A percentile compares a stretch with the other conserved stretches of the same genome.
Conservation (phyloP, 1,140 invertebrate species). For the roundworm (Caenorhabditis elegans) region DNA sequence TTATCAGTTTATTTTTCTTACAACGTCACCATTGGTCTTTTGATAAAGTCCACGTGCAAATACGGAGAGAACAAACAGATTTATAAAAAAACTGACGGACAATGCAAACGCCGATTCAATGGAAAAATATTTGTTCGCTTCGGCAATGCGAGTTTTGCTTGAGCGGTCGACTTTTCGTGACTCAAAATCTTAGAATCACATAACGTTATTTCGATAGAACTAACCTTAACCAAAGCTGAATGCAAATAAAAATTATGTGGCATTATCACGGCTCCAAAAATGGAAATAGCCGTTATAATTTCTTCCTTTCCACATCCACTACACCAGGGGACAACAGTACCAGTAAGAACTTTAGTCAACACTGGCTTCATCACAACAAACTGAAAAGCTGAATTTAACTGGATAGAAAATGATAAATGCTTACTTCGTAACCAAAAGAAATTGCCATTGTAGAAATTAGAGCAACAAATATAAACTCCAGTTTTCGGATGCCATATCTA, state of each 20-base stretch:
- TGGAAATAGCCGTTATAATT: conserved; percentile 80
- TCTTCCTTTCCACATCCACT: conserved; percentile 74
- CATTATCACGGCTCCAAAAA: conserved; percentile 89
- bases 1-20: conserved; percentile 10
- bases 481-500: conserved; percentile 84
- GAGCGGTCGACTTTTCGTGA: conserved; percentile 79
- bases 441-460: not conserved
- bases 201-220: not conserved
- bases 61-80: conserved; percentile 84
- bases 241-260: conserved; percentile 91
- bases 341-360: conserved; percentile 72
- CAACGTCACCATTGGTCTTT: conserved; percentile 74
- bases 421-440: not conserved
- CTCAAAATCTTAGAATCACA: conserved; percentile 68
- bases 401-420: not conserved
- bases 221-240: conserved; percentile 82
- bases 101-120: conserved; percentile 81
- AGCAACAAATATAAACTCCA: conserved; percentile 71
- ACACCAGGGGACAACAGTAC: conserved; percentile 82
- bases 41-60: conserved; percentile 81
- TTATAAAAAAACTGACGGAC: conserved; percentile 83
- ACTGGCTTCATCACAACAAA: conserved; percentile 70
- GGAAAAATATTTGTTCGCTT: conserved; percentile 86
- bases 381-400: not conserved
- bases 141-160: conserved; percentile 75